Base-by-base conservation (phyloP, 1,140 invertebrate species). In the Monochamus saltuarius region DNA sequence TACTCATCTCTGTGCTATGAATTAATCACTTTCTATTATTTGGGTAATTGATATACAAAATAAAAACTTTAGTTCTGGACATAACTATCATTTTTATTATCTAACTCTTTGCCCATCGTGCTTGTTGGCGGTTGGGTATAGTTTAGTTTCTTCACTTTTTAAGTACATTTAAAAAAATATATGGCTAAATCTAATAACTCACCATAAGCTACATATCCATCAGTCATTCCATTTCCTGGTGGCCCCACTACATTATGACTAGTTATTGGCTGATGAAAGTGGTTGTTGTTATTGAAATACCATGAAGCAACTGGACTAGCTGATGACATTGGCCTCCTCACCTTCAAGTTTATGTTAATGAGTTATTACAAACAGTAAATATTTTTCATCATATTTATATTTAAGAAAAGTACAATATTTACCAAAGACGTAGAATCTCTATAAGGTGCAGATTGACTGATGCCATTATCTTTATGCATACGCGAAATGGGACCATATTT, bases 401-500 rank as follows among this genome's bases (percentile, higher is more conserved):
- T 29, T 29, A 3, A 16, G 34, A 59, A 45, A 40, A 10, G 35
- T 40, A 40, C 9, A 22, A 22, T 56, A 68, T 65, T 62, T 60
- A 73, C 71, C 69, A 74, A 55, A 38, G 68, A 58, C 16, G 81
- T 79, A 47, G 77, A 70, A 60, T 76, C 73, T 39, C 72, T 52
- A 51, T 64, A 74, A 10, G 67, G 52, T 7, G 59, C 60, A 8
- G 70, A 63, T 40, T 72, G 66, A 47, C 45, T 62, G n/a, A 68
- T 60, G 14, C 62, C 62, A 43, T 69, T 68, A 22, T 80, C 73
- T 62, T 84, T 84, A 19, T 82, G 81, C 71, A 86, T 78, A 61
- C 89, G 81, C n/a, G 88, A 91, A 62, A 92, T 92, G 1, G 90
- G 89, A 10, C 89, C 90, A 71, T 88, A 91, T 76, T 89, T 90